Evolutionary conservation across 2,797 vertebrate species (phyloP), one percentile per base, ranked within the genome.

Genomic region (Picus viridis): DNA sequence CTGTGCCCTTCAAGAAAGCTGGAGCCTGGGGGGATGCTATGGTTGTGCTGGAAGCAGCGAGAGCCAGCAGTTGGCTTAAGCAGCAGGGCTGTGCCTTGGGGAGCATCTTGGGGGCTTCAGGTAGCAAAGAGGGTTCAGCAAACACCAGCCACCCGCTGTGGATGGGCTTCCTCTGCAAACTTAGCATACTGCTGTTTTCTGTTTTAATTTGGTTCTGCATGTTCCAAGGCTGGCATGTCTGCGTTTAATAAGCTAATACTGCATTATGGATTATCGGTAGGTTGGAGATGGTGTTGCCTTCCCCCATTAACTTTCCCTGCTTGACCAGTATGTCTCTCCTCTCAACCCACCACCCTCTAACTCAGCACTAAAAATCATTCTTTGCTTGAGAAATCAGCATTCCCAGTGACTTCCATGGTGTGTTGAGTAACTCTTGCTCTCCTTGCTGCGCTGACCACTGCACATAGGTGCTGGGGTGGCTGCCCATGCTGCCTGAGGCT

Each of bases 211-310:
- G 61, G 59, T 45, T 82, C 65, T 96, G 97, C 97, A 96, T 96
- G 97, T 93, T 89, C 26, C 53, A 19, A 92, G 78, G 90, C 94
- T 88, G 90, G 96, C 96, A 97, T 96, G 96, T 92, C 81, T 6
- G 2, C 61, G 0, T 86, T 93, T 59, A 67, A 77, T 82, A 54
- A 89, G 91, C 62, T 90, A 84, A 74, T 75, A 36, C 53, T 63
- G 76, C 88, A 76, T 84, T 83, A 39, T 27, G 86, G 89, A 39
- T 70, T 73, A 86, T 47, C 41, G 22, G 2, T 65, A 78, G 93
- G 90, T 87, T 89, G 68, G 83, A 88, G 94, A 67, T 1, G 1
- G 54, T 74, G 7, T 72, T 86, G 59, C 49, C 47, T 91, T 83
- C 47, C 80, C 9, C 1, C 85, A 0, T 86, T 91, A 88, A 82